Evolutionary conservation across 2,797 vertebrate genomes (phyloP), one percentile per base, ranked within the genome.

Genomic region (Danio aesculapii): DNA sequence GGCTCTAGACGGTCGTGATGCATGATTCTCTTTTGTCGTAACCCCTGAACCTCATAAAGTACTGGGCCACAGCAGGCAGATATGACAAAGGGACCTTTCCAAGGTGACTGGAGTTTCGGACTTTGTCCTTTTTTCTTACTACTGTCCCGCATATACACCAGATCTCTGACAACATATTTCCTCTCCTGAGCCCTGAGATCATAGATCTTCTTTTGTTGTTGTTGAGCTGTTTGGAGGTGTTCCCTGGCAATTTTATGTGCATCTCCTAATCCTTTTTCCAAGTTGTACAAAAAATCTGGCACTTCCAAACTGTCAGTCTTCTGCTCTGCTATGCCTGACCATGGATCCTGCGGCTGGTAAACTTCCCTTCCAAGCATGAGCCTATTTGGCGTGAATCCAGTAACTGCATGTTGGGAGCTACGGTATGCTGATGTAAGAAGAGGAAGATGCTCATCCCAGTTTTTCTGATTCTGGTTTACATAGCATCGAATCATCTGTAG

Each of bases 121-220:
- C 67, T 86, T 79, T 19, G n/a, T n/a, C n/a, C n/a, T n/a, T n/a
- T n/a, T n/a, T 66, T 83, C 44, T 81, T 83, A n/a, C 57, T 74
- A 14, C 6, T 64, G 19, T 83, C 53, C 41, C n/a, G 16, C 1
- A 81, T 41, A 16, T 82, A 82, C 5, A 82, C 67, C 9, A 84
- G n/a, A 30, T 82, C 67, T 57, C 16, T 52, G 9, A 71, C 39
- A 13, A 11, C 49, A 12, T 50, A 13, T 50, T 57, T 57, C 19
- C 39, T 58, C 41, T 84, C 58, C 14, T 61, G 16, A 39, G 81
- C 75, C 16, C 61, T 21, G 0, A 78, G 11, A 14, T 84, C 19
- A 64, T 83, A 53, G 1, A 17, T 30, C 17, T 77, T 84, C 70
- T 81, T 79, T 58, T 83, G 83, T 0, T 1, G 2, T 11, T 16